Evolutionary conservation across 2,113 vertebrate species (phyloP), one percentile per base, ranked within the genome.

Genomic region (Phrynosoma platyrhinos): DNA sequence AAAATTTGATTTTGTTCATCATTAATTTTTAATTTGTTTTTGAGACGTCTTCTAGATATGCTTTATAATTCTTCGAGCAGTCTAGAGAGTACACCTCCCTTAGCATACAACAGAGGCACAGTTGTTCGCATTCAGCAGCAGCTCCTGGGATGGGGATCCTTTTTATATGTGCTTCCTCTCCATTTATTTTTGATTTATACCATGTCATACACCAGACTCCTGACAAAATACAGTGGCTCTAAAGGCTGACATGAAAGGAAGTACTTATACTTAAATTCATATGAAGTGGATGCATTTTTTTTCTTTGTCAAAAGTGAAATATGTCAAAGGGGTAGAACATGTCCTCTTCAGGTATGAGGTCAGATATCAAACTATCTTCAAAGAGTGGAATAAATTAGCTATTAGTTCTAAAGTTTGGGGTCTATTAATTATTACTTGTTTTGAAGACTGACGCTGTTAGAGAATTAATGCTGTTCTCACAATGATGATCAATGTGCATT

Each of bases 21-120:
- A 71, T 94, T 91, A 93, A 90, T 93, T 91, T 95, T 95, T 95
- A 90, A 94, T 93, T 92, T 94, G 84, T 89, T 92, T 91, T 88
- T 91, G 93, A 90, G 25, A 23, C 79, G 82, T 92, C 87, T 83
- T 86, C 75, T 82, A 66, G 42, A 25, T 89, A 52, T 12, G 53
- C 85, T 88, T 92, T 68, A 74, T 85, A 91, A 92, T 86, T 92
- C 80, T 88, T 74, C 81, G 83, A 23, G 91, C 40, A 92, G 71
- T 30, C 18, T 47, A 23, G 53, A 40, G 25, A 91, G 62, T 40
- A 81, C 47, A 30, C 36, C 82, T 55, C 84, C 42, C 52, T 84
- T 88, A 88, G 80, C 9, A 92, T 79, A 53, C 80, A 52, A 78
- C 36, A 42, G 78, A 58, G 76, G 85, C 86, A 40, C 66, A 89